Evolutionary conservation across 2,113 vertebrate genomes (phyloP).

Genomic region (Megatriorchis doriae): DNA sequence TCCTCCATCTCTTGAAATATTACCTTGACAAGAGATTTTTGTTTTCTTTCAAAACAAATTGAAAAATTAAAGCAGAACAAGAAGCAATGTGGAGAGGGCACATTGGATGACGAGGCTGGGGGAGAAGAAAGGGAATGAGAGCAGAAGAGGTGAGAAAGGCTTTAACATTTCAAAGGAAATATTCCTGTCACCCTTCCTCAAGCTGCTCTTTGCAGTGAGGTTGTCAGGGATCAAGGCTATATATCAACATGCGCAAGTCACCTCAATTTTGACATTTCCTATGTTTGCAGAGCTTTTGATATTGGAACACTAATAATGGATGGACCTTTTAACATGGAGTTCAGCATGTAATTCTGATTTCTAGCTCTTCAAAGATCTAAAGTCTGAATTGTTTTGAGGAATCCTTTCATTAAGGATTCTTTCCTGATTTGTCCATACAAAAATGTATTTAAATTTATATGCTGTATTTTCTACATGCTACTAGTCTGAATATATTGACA

Average conservation of each 20-base stretch:
- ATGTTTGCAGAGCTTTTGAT: conserved; percentile 1
- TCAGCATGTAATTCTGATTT: conserved; percentile 7
- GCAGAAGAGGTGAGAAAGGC: not conserved
- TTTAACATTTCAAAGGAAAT: not conserved
- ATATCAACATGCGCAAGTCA: not conserved
- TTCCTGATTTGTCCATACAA: not conserved
- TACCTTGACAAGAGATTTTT: not conserved
- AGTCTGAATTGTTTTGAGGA: not conserved
- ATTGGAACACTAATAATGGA: not conserved
- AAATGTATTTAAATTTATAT: not conserved
- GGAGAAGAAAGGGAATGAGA: not conserved
- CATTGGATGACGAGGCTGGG: accelerated
- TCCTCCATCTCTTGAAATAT: not conserved
- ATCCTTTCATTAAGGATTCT: not conserved
- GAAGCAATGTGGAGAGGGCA: not conserved
- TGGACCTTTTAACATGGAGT: not conserved
- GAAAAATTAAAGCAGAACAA: conserved; percentile 10
- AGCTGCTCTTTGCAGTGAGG: not conserved
- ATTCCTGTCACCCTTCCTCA: not conserved
- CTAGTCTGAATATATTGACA: not conserved
- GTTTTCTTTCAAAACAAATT: not conserved
- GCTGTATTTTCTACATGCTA: not conserved
- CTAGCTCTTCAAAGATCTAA: not conserved
- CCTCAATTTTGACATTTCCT: not conserved
- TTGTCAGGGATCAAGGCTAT: not conserved